Evolutionary conservation across 2,888 invertebrate species (phyloP), one percentile per base, ranked within the genome.

Genomic region (Phlogophora meticulosa): DNA sequence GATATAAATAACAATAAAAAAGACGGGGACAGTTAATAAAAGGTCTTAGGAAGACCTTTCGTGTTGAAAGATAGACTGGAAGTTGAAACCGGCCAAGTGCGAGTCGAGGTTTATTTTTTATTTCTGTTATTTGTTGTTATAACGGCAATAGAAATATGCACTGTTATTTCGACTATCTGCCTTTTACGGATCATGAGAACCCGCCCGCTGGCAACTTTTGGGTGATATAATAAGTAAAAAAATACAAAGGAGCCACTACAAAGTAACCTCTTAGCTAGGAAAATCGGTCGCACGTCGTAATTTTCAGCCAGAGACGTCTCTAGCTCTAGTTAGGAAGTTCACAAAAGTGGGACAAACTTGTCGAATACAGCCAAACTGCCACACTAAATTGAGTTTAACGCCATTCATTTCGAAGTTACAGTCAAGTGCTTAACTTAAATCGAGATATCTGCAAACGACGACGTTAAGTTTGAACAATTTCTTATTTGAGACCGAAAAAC

Each of bases 281-380:
- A 49, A 49, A 38, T 32, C 10, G 1, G 2, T 51, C 10, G 45
- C 24, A 20, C 9, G 28, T 36, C n/a, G 10, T 9, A 34, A 59
- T 72, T 78, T 78, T 43, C 20, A 58, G 4, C n/a, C 51, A 46
- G 13, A 2, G 22, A 46, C 7, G 46, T 9, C 17, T 28, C 22
- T 32, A 56, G 17, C 28, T 38, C n/a, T 17, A 56, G 51, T 46
- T 46, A 9, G 28, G 17, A 38, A 80, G 36, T 61, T 64, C 48
- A 46, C 36, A 61, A 65, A 75, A 80, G 46, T 76, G 40, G 70
- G 58, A 46, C 58, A 64, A 61, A 64, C 64, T 61, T 63, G 68
- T 68, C 43, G 22, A 63, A 32, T 34, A 70, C 48, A 59, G 48
- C 45, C 53, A 32, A 61, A 64, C 55, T 11, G 15, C 28, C 40